A percentile compares a stretch with the other conserved stretches of the same genome.
phyloP scores from a whole-genome alignment of 2,113 vertebrate genomes.

The Pomatorhinus ruficollis region DNA sequence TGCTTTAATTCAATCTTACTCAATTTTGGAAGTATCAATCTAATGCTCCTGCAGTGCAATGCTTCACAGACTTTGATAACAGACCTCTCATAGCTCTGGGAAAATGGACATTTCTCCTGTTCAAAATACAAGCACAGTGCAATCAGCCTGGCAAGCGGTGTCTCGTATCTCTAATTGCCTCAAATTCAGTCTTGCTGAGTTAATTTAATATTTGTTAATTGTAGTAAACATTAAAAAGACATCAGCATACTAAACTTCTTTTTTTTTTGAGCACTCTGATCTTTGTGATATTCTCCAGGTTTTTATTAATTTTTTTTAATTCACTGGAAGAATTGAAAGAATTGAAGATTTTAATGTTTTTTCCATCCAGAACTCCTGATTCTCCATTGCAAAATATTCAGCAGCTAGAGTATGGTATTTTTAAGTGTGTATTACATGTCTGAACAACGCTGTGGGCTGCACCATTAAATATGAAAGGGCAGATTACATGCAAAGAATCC shows the following conservation, averaged over 20 bases:
- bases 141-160: constrained; percentile 1
- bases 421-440: not conserved
- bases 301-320: not conserved
- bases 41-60: constrained; percentile 3
- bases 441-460: not conserved
- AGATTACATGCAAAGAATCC: not conserved
- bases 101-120: constrained; percentile 11
- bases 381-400: not conserved
- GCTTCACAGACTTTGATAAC: constrained; percentile 15
- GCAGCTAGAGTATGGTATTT: not conserved
- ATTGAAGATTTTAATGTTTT: not conserved
- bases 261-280: not conserved
- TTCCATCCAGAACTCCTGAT: not conserved
- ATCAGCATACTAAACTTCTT: not conserved
- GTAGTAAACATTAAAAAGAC: constrained; percentile 15
- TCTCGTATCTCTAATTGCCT: not conserved
- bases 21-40: constrained; percentile 38
- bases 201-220: constrained; percentile 35
- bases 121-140: not conserved
- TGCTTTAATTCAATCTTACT: constrained; percentile 49
- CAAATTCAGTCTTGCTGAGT: not conserved
- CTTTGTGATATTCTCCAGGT: not conserved
- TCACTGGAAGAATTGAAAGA: not conserved
- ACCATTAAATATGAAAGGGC: not conserved
- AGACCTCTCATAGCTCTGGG: not conserved